phyloP scores from a whole-genome alignment of 2,113 vertebrate species.

The Murina feae region DNA sequence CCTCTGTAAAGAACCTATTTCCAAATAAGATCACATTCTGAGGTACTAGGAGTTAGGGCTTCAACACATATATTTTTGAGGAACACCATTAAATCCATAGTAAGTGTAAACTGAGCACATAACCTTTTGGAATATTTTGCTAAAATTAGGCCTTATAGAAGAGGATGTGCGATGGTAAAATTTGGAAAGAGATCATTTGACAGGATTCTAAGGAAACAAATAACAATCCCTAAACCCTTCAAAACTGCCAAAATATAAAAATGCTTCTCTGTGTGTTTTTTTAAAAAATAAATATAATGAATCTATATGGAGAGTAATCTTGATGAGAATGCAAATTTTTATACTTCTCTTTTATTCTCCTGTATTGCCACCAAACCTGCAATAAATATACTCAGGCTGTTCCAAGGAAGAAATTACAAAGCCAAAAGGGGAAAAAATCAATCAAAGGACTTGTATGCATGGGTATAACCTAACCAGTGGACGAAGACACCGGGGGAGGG shows the following conservation, averaged over 20 bases:
- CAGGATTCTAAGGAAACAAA: neutral
- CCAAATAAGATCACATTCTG: neutral
- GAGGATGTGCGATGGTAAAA: neutral
- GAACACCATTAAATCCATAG: neutral
- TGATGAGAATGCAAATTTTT: neutral
- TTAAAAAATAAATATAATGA: neutral
- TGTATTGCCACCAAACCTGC: neutral
- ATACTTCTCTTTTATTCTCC: neutral
- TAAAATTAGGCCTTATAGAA: neutral
- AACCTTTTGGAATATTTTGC: neutral
- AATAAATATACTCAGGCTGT: neutral
- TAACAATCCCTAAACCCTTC: neutral
- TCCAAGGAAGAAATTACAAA: neutral
- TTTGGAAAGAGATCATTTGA: neutral
- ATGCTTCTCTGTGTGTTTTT: neutral
- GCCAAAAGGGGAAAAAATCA: neutral
- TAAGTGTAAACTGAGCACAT: neutral
- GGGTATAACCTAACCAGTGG: too few relatives aligned
- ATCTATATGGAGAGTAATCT: neutral
- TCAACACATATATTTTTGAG: neutral
- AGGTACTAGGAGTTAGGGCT: neutral
- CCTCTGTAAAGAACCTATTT: neutral
- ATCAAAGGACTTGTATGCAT: too few relatives aligned
- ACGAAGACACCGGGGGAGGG: too few relatives aligned
- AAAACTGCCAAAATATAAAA: neutral